Evolutionary conservation across 1,140 invertebrate species (phyloP), one percentile per base, ranked within the genome.

Genomic region (Monomorium pharaonis): DNA sequence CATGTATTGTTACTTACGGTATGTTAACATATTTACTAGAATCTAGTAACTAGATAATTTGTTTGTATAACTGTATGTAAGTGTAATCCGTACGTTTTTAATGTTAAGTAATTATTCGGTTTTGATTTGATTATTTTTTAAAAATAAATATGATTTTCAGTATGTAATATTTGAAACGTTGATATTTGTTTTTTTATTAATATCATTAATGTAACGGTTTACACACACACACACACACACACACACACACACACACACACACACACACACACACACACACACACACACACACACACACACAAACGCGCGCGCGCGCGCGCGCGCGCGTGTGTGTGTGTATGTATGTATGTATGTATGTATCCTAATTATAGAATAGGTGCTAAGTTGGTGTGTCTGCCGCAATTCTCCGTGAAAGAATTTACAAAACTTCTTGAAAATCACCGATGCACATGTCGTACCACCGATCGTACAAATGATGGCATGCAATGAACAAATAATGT

Each of bases 401-500:
- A 96, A 92, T 98, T 98, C 89, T 95, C 95, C 69, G 95, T 96
- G 0, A 95, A 96, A 4, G 95, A 94, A 21, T 96, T 96, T 67
- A 89, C 97, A 10, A 93, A 95, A 24, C 86, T 95, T 0, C 85
- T 97, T 83, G 91, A 95, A 54, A 95, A 96, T n/a, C 93, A 96
- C 89, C 94, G 95, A 89, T 94, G 95, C n/a, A 95, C 96, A 96
- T 86, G n/a, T 96, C 5, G 97, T 96, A 24, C 97, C 97, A 12
- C 96, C 97, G n/a, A 95, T 97, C 33, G 96, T 97, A 24, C 94
- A 97, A 21, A 97, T 98, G 90, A 94, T 98, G 88, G 96, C 95
- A 2, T 96, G 96, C 62, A 95, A 96, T 90, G 96, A 96, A 0
- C 95, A 95, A 33, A 95, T 98, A 14, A 96, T 95, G 0, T 92